Evolutionary conservation across 2,797 vertebrate species (phyloP), one percentile per base, ranked within the genome.

Genomic region (Malurus splendens): DNA sequence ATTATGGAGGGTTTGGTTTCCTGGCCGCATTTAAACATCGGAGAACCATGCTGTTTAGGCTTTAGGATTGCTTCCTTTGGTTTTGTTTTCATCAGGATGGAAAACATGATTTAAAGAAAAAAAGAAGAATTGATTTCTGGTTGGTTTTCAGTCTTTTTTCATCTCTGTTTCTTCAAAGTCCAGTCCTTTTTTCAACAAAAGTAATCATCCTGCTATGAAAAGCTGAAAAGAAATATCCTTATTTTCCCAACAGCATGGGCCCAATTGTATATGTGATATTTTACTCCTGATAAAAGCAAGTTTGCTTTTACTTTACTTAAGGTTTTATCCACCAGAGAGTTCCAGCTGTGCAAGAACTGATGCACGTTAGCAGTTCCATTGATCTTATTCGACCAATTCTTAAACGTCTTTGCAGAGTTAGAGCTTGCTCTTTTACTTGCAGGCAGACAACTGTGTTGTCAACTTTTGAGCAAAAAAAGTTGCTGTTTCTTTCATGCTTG

Each of bases 1-100:
- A 87, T 87, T 82, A 82, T 32, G 59, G 76, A 81, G 73, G 30
- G 42, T 75, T 93, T 78, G 92, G 74, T 81, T 92, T 93, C 66
- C 76, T 23, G 5, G 73, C 41, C 28, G 9, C 19, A 3, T 73
- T 81, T 75, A 72, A 92, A 75, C 59, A 32, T 14, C 36, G 48
- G 42, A 78, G n/a, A 86, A 83, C 47, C 12, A 1, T 55, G 33
- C 42, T 62, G 33, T 89, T 94, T 45, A 83, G 74, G 82, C 51
- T 94, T 83, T 86, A 72, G 45, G 24, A 61, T 87, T 87, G 24
- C 41, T 92, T 81, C 87, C 33, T 83, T 75, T 92, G 87, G 80
- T 50, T 95, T 93, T 71, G 54, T 67, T 93, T 75, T 76, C 19
- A 7, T 83, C 87, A 60, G 60, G 50, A 83, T 66, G 60, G 68